Conservation (phyloP, 2,113 vertebrate genomes). For the Phyllopteryx taeniolatus region DNA sequence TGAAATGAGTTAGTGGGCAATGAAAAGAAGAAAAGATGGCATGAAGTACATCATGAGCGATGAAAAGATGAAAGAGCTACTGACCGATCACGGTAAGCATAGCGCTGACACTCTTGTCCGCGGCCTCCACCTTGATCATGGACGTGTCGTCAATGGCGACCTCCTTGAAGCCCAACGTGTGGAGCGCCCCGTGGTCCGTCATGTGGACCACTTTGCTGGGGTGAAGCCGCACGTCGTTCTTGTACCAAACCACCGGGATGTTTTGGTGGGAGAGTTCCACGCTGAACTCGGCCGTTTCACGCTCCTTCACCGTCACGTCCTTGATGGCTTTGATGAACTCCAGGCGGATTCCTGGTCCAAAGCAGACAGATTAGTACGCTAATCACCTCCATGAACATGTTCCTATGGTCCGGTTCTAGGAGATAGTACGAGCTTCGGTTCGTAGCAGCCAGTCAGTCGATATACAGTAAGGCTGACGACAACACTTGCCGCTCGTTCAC, state of each 20-base stretch:
- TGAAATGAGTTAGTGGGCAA: neutral
- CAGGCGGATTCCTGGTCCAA: slow-evolving; percentile 85
- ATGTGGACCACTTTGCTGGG: slow-evolving; percentile 89
- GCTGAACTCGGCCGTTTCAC: slow-evolving; percentile 91
- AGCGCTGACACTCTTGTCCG: slow-evolving; percentile 85
- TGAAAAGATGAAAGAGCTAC: slow-evolving; percentile 7
- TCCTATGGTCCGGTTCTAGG: no score
- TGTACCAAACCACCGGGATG: slow-evolving; percentile 89
- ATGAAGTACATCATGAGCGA: neutral
- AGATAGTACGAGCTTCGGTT: no score
- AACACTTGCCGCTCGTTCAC: no score
- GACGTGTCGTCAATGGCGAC: slow-evolving; percentile 94
- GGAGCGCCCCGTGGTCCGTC: slow-evolving; percentile 82
- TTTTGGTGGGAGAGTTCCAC: slow-evolving; percentile 94
- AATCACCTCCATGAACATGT: no score
- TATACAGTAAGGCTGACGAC: neutral
- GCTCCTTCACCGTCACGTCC: slow-evolving; percentile 94
- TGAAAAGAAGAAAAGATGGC: neutral
- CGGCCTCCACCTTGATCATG: slow-evolving; percentile 91
- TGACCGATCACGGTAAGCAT: slow-evolving; percentile 93
- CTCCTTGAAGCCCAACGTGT: slow-evolving; percentile 87
- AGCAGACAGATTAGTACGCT: no score
- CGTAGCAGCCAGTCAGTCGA: no score
- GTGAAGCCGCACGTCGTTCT: slow-evolving; percentile 89
- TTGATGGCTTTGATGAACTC: slow-evolving; percentile 92